phyloP scores from a whole-genome alignment of 2,797 vertebrate genomes.

The Phrynocephalus guinanensis region DNA sequence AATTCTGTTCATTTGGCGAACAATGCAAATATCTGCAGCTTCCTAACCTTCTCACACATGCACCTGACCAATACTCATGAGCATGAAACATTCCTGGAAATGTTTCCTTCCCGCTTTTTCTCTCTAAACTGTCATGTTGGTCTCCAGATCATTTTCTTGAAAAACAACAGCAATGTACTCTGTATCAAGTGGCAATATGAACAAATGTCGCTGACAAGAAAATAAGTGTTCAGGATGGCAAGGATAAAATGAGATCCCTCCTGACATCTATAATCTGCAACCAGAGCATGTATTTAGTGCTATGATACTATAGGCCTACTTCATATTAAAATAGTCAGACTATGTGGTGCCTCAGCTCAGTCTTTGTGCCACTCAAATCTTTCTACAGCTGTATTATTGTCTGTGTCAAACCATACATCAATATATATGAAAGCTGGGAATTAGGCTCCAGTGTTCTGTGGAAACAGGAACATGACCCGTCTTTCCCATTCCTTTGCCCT shows the following conservation, averaged over 20 bases:
- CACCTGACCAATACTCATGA: not conserved
- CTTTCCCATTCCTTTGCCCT: slow-evolving; percentile 1
- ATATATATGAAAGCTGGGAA: slow-evolving; percentile 13
- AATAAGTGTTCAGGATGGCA: slow-evolving; percentile 23
- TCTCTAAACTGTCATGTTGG: slow-evolving; percentile 13
- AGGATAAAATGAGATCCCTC: slow-evolving; percentile 17
- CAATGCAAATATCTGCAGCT: not conserved
- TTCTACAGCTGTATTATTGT: slow-evolving; percentile 14
- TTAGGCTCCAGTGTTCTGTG: slow-evolving; percentile 3
- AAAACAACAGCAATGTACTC: slow-evolving; percentile 5
- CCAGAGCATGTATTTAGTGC: slow-evolving; percentile 13
- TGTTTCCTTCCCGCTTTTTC: not conserved
- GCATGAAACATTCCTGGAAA: slow-evolving; percentile 28
- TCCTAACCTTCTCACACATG: not conserved
- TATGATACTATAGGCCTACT: not conserved
- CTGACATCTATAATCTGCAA: slow-evolving; percentile 18
- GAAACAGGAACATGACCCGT: slow-evolving; percentile 39
- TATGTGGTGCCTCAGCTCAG: slow-evolving; percentile 1
- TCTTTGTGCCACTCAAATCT: slow-evolving; percentile 26
- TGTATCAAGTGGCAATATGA: slow-evolving; percentile 20
- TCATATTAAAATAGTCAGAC: slow-evolving; percentile 33
- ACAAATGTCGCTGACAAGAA: slow-evolving; percentile 18
- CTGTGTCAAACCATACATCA: slow-evolving; percentile 32
- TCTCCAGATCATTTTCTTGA: not conserved
- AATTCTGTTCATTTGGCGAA: not conserved